Conservation (phyloP, 2,888 invertebrate species). For the Drosophila yooni region DNA sequence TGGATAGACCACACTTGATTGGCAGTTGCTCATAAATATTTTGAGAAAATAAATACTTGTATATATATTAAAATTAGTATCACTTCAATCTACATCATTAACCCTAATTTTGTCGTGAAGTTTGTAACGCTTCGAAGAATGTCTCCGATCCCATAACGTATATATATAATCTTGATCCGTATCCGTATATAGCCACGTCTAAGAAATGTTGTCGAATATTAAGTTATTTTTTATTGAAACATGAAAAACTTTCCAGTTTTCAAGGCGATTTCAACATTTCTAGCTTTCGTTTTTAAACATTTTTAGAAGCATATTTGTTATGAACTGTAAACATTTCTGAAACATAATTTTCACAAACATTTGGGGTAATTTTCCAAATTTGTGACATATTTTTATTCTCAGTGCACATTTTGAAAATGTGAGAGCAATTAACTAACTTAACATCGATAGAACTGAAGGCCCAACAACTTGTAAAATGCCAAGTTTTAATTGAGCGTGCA, state of each 20-base stretch:
- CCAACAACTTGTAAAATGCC: slow-evolving; percentile 6
- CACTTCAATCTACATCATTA: neutral
- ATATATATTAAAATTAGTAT: neutral
- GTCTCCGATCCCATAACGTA: neutral
- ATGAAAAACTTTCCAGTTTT: neutral
- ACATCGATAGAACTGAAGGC: neutral
- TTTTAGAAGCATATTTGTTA: too few species aligned
- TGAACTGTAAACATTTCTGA: too few species aligned
- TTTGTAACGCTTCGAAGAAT: too few species aligned
- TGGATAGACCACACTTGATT: neutral
- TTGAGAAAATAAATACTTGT: neutral
- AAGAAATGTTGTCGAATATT: neutral
- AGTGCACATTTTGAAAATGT: neutral
- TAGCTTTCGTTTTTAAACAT: too few species aligned
- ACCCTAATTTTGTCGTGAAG: neutral
- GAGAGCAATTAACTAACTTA: neutral
- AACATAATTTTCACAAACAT: neutral
- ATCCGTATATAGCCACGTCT: neutral
- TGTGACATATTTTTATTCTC: neutral
- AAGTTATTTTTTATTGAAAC: neutral
- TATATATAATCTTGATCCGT: neutral
- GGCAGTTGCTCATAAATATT: slow-evolving; percentile 19
- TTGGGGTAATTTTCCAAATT: neutral
- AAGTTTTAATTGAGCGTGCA: slow-evolving; percentile 47
- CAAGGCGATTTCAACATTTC: too few species aligned